Evolutionary conservation across 2,797 vertebrate genomes (phyloP).

Genomic region (Hypotaenidia okinawae): DNA sequence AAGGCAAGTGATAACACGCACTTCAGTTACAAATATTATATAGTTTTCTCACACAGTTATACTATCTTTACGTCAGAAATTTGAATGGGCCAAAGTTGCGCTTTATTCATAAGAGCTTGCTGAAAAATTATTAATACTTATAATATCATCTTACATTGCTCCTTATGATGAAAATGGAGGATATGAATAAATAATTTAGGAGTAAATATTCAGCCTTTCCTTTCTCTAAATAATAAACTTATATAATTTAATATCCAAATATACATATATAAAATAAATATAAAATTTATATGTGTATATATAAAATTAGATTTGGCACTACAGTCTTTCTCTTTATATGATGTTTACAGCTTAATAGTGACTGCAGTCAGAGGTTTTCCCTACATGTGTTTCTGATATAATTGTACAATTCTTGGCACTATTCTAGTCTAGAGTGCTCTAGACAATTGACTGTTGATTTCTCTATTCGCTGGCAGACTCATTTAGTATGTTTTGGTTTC

Average conservation of each 20-base stretch:
- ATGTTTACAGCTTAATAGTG: background rate
- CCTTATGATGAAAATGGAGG: background rate
- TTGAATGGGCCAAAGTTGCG: background rate
- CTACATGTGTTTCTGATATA: background rate
- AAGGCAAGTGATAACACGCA: background rate
- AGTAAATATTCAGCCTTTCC: conserved; percentile 36
- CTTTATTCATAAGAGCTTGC: background rate
- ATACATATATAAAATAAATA: background rate
- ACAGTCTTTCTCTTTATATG: background rate
- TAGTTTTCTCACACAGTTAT: background rate
- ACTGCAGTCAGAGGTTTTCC: conserved; percentile 4
- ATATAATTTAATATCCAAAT: background rate
- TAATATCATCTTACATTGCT: background rate
- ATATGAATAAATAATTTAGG: conserved; percentile 5
- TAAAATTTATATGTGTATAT: background rate
- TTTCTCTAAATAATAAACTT: conserved; percentile 34
- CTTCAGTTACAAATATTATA: background rate
- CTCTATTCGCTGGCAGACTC: background rate
- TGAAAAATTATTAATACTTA: conserved; percentile 24
- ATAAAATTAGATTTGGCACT: background rate
- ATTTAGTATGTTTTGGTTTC: background rate
- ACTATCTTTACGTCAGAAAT: background rate
- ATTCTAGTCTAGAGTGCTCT: background rate
- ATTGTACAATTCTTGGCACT: background rate
- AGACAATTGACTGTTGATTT: background rate